A percentile compares a stretch with the other conserved stretches of the same genome.
phyloP scores from a whole-genome alignment of 2,888 invertebrate genomes.

The Tenodera sinensis region DNA sequence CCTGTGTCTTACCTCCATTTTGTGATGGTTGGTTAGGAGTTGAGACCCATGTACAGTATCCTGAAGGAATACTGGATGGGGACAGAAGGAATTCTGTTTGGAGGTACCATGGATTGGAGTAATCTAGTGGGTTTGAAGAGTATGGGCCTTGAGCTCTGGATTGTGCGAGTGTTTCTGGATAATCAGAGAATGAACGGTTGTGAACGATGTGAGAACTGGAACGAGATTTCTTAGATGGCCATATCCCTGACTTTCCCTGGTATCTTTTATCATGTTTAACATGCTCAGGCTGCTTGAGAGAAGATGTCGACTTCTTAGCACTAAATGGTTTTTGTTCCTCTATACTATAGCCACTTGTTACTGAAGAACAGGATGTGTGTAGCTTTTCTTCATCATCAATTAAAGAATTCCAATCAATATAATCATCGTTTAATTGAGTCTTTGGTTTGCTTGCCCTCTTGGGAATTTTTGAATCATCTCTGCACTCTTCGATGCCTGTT shows the following conservation, averaged over 20 bases:
- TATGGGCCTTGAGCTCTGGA: neutral
- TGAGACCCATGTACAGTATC: slow-evolving; percentile 30
- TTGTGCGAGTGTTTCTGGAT: neutral
- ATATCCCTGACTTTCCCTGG: neutral
- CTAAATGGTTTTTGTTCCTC: neutral
- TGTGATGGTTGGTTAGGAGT: slow-evolving; percentile 22
- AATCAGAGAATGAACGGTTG: neutral
- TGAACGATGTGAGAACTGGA: neutral
- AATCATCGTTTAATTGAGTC: neutral
- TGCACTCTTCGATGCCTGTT: neutral
- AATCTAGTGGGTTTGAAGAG: neutral
- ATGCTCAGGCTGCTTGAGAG: no score
- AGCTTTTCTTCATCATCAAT: neutral
- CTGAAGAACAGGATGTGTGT: neutral
- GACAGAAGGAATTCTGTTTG: slow-evolving; percentile 24
- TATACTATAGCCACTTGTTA: neutral
- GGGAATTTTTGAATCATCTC: neutral
- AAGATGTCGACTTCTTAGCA: neutral
- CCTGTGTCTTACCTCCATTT: slow-evolving; percentile 23
- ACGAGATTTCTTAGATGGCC: neutral
- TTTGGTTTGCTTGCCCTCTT: neutral
- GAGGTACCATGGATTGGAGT: slow-evolving; percentile 24
- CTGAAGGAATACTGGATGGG: slow-evolving; percentile 23
- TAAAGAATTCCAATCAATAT: neutral
- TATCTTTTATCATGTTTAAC: neutral